Conservation (phyloP, 2,113 vertebrate genomes). For the Platichthys flesus region DNA sequence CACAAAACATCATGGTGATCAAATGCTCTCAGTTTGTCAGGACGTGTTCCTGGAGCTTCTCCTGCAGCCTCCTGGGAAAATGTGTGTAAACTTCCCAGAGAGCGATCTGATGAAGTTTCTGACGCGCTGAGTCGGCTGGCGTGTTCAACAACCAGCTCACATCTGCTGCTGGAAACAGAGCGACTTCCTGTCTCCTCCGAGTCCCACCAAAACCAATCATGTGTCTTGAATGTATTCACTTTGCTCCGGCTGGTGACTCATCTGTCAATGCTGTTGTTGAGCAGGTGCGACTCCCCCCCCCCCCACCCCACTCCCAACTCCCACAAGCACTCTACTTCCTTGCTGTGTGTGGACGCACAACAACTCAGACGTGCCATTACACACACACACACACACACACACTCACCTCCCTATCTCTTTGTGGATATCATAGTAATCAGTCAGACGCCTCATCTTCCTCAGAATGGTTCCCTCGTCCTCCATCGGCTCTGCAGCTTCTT, state of each 20-base stretch:
- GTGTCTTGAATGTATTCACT: constrained; percentile 45
- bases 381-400: constrained; percentile 72
- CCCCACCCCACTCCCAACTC: not conserved
- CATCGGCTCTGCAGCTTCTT: constrained; percentile 75
- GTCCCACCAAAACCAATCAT: constrained; percentile 48
- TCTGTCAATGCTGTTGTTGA: constrained; percentile 35
- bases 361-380: not conserved
- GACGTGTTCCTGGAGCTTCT: not conserved
- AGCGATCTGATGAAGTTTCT: too few species aligned
- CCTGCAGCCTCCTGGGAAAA: not conserved
- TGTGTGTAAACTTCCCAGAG: too few species aligned
- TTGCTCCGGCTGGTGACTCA: constrained; percentile 50
- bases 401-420: constrained; percentile 94
- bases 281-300: constrained; percentile 33
- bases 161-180: not conserved
- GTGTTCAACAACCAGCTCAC: not conserved
- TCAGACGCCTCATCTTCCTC: constrained; percentile 87
- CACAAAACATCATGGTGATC: too few species aligned
- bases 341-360: constrained; percentile 1
- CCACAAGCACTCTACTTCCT: constrained; percentile 2
- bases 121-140: too few species aligned
- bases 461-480: constrained; percentile 87
- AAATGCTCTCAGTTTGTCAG: too few species aligned
- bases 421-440: constrained; percentile 91
- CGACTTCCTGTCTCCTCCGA: constrained; percentile 4